phyloP scores from a whole-genome alignment of 1,140 invertebrate species.

The Trichonephila inaurata region DNA sequence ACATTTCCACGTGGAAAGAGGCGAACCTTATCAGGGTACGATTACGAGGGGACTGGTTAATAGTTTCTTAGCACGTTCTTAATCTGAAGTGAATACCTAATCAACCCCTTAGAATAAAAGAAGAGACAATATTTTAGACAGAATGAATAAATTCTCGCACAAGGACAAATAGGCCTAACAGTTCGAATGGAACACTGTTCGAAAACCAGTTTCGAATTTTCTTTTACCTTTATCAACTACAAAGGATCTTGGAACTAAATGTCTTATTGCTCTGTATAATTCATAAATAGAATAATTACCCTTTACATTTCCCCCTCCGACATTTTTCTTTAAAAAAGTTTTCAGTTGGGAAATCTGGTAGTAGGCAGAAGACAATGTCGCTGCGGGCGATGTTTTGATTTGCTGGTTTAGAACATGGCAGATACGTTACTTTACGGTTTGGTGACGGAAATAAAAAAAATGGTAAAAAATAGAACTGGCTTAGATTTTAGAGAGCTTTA shows the following conservation, averaged over 20 bases:
- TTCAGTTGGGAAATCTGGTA: background rate
- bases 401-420: background rate
- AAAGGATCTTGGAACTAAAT: background rate
- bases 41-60: background rate
- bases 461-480: background rate
- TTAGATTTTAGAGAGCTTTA: background rate
- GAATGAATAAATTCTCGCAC: background rate
- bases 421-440: background rate
- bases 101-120: background rate
- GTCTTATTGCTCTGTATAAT: background rate
- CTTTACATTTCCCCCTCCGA: background rate
- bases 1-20: background rate
- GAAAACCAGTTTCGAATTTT: background rate
- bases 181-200: background rate
- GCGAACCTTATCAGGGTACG: background rate
- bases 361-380: background rate
- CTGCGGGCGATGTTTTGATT: background rate
- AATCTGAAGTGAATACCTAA: background rate
- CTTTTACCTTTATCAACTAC: background rate
- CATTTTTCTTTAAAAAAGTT: background rate
- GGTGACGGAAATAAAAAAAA: background rate
- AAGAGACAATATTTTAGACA: constrained; percentile 11
- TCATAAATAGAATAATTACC: constrained; percentile 14
- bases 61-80: background rate
- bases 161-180: background rate